These are phyloP conservation scores for Peromyscus leucopus DNA, from an alignment of 2,113 vertebrate genomes.

Conservation along the genomic window DNA sequence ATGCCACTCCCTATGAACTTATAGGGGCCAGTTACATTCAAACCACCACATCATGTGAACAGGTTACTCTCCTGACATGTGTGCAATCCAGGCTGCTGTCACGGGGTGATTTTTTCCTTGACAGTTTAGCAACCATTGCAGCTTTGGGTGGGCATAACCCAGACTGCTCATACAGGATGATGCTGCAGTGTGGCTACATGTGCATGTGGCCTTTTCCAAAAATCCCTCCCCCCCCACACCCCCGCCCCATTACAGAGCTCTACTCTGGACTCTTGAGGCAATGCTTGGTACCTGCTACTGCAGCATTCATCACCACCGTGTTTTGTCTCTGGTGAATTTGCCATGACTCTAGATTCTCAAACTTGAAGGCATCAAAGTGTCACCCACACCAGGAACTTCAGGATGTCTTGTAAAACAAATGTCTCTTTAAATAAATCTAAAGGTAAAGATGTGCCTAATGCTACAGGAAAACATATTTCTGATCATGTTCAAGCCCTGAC, in stretches of 20 bases:
- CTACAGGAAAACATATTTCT: not conserved
- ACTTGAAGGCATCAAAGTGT: not conserved
- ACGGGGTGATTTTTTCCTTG: accelerated
- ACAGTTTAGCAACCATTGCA: accelerated
- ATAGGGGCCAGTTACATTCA: not conserved
- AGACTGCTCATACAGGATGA: accelerated
- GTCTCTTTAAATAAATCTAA: not conserved
- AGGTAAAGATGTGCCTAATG: not conserved
- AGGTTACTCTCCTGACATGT: accelerated
- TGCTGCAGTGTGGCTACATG: too few relatives aligned
- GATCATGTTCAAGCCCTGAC: not conserved
- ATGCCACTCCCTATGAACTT: not conserved
- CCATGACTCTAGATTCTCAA: not conserved
- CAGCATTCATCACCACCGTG: too few relatives aligned
- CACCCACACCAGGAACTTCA: accelerated
- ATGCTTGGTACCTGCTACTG: not conserved
- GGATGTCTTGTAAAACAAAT: accelerated
- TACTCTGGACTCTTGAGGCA: not conserved
- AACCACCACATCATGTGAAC: not conserved
- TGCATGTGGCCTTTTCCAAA: not conserved
- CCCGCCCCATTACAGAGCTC: not conserved
- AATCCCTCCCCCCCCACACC: not conserved
- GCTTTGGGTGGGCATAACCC: accelerated
- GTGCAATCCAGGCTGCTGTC: accelerated
- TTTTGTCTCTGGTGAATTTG: not conserved